These are phyloP conservation scores for Erebia aethiops DNA, from an alignment of 2,888 invertebrate genomes.

Conservation along the genomic window DNA sequence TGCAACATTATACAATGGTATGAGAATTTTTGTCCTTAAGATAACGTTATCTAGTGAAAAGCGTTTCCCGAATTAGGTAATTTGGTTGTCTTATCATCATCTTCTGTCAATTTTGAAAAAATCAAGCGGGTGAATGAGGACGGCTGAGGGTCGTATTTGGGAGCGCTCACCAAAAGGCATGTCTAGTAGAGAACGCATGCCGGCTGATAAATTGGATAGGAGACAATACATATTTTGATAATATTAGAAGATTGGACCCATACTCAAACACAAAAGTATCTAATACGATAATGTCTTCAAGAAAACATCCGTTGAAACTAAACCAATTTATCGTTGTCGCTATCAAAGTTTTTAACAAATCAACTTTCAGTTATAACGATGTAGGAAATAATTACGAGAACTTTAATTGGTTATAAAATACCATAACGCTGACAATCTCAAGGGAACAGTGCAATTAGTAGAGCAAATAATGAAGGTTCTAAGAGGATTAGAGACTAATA, in stretches of 20 bases:
- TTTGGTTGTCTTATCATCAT: background rate
- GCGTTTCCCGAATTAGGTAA: slow-evolving; percentile 10
- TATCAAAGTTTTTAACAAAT: background rate
- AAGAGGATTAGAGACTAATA: background rate
- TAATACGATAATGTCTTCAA: background rate
- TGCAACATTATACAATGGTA: background rate
- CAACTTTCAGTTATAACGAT: background rate
- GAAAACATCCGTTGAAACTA: background rate
- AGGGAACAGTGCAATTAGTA: background rate
- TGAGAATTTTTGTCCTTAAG: slow-evolving; percentile 2
- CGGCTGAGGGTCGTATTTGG: background rate
- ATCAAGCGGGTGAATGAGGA: background rate
- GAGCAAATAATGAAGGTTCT: background rate
- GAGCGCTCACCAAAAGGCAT: background rate
- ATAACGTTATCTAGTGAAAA: slow-evolving; percentile 2
- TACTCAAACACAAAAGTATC: background rate
- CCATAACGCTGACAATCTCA: background rate
- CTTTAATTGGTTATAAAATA: background rate
- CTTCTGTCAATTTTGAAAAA: background rate
- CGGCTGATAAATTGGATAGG: no score
- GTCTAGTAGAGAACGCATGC: no score
- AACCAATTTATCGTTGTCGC: background rate
- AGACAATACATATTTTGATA: no score
- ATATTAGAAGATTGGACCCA: no score
- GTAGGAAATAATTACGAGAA: background rate